Percentiles rank a stretch among this genome's conserved stretches.
Evolutionary conservation across 1,140 invertebrate species (phyloP).

Genomic region (Ips nitidus): DNA sequence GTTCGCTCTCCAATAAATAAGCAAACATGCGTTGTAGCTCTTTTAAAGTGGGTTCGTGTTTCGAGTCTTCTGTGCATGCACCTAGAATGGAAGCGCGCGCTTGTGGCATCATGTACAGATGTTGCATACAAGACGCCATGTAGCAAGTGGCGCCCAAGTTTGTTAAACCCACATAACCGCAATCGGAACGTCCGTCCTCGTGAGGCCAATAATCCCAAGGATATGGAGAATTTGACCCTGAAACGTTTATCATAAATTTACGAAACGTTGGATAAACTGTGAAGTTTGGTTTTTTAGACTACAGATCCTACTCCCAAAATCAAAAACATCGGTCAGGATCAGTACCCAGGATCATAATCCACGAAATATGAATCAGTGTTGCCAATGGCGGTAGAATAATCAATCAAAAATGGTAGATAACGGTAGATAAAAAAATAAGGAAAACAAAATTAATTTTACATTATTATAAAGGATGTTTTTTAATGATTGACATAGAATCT

Average conservation of each 20-base stretch:
- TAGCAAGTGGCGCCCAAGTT: slow-evolving; percentile 96
- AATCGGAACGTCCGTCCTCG: slow-evolving; percentile 89
- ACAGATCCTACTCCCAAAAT: too few relatives aligned
- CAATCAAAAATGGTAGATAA: too few relatives aligned
- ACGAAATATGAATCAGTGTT: too few relatives aligned
- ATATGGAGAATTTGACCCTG: slow-evolving; percentile 79
- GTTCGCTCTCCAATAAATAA: slow-evolving; percentile 89
- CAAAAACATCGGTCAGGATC: too few relatives aligned
- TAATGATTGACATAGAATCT: too few relatives aligned
- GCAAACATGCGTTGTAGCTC: slow-evolving; percentile 95
- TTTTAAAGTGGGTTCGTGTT: slow-evolving; percentile 79
- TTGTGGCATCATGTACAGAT: slow-evolving; percentile 95
- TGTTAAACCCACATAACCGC: slow-evolving; percentile 91
- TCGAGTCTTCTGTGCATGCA: slow-evolving; percentile 60
- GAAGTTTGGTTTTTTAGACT: too few relatives aligned
- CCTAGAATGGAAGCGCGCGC: slow-evolving; percentile 79
- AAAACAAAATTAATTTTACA: too few relatives aligned
- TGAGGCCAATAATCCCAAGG: slow-evolving; percentile 98
- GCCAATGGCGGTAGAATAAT: too few relatives aligned
- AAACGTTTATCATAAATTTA: slow-evolving; percentile 11
- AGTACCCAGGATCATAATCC: too few relatives aligned
- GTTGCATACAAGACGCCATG: slow-evolving; percentile 96
- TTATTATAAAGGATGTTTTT: too few relatives aligned
- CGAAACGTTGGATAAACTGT: not conserved
- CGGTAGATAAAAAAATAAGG: too few relatives aligned